Base-by-base conservation (phyloP, 2,888 invertebrate genomes). In the Pyrgus malvae region DNA sequence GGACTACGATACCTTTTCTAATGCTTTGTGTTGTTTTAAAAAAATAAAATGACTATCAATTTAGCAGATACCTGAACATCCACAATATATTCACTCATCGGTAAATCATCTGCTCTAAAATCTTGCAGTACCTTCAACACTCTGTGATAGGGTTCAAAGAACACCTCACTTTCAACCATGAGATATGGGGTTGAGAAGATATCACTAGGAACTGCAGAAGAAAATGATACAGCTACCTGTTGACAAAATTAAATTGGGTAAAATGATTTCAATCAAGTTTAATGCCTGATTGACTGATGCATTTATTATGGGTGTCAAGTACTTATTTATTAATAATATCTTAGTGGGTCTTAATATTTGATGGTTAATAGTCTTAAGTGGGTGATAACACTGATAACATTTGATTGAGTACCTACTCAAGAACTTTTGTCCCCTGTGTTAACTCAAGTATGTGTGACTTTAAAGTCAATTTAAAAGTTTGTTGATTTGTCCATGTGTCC, bases 141-240 rank as follows among this genome's bases (percentile, higher is more conserved):
- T 68, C 94, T 93, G 59, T 93, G 91, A 71, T 96, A 97, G 0
- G 96, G 95, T 69, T 96, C 96, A 72, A 96, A 96, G 76, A 94
- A 97, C 0, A 95, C 93, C 46, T 93, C 93, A 48, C 95, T 94
- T 74, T 96, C 96, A 1, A 95, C 91, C 94, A 96, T 95, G 0
- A 92, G 68, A 57, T 91, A 92, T 0, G 78, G 60, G 57, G 83
- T 74, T 0, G 78, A 72, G 17, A 78, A 81, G 53, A 86, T 77
- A 1, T 62, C 74, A 29, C 74, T 74, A 0, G 86, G 80, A 3
- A 86, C 78, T 11, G 82, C 80, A 40, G 70, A 81, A 68, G 85
- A 77, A 67, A 90, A 89, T 35, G 81, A 78, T 19, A 91, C 84
- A 8, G 83, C 80, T 9, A 92, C 66, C 83, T 91, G 79, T 25